A percentile compares a stretch with the other conserved stretches of the same genome.
Evolutionary conservation across 2,113 vertebrate genomes (phyloP).

Genomic region (Campylomormyrus numenius): DNA sequence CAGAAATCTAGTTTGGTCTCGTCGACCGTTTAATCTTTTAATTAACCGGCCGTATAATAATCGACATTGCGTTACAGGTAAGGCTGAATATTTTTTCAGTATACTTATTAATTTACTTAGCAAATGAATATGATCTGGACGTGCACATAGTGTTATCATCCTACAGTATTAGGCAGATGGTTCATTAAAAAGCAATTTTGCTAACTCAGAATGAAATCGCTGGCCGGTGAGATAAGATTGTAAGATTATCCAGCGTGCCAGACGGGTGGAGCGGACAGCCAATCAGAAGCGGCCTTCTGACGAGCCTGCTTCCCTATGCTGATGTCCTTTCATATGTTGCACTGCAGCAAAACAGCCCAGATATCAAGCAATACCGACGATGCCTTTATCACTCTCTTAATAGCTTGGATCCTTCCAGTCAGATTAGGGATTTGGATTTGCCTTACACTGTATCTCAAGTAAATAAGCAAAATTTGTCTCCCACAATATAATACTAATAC

Average conservation of each 20-base stretch:
- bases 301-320: neutral
- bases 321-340: neutral
- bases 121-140: neutral
- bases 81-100: neutral
- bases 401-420: neutral
- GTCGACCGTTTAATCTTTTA: neutral
- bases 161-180: neutral
- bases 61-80: neutral
- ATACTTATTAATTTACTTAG: neutral
- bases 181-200: neutral
- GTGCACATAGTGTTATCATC: neutral
- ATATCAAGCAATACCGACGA: neutral
- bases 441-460: neutral
- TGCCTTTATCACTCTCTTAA: neutral
- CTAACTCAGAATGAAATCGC: constrained; percentile 4
- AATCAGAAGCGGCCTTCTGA: neutral
- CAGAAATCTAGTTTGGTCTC: neutral
- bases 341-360: neutral
- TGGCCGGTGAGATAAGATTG: neutral
- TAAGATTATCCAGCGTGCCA: neutral
- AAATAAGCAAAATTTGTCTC: neutral
- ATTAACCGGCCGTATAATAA: neutral
- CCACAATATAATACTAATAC: neutral
- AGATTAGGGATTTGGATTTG: neutral
- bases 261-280: neutral